Evolutionary conservation across 2,888 invertebrate genomes (phyloP).

Genomic region (Acanthococcus lagerstroemiae): DNA sequence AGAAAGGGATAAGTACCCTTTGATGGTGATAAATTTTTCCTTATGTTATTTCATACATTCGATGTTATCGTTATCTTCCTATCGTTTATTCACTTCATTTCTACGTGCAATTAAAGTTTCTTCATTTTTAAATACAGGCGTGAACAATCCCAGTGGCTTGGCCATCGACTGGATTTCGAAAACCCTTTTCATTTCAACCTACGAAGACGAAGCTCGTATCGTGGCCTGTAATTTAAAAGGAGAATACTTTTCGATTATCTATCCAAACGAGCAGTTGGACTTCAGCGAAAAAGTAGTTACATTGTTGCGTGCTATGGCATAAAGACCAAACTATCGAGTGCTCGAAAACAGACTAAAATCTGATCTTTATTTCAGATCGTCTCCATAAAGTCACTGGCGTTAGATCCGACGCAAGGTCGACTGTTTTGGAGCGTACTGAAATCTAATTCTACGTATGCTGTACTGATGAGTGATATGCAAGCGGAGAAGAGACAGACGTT

Average conservation of each 20-base stretch:
- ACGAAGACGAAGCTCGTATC: constrained; percentile 43
- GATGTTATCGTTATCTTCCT: background rate
- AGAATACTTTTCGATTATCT: constrained; percentile 52
- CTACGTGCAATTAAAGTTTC: background rate
- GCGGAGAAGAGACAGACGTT: constrained; percentile 49
- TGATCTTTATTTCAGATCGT: background rate
- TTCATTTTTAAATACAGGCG: constrained; percentile 39
- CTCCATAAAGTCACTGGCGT: constrained; percentile 46
- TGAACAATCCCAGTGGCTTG: constrained; percentile 56
- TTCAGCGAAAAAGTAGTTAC: background rate
- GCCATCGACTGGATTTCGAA: constrained; percentile 74
- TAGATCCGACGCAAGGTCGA: constrained; percentile 61
- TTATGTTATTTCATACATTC: no score
- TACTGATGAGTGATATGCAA: constrained; percentile 61
- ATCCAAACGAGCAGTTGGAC: constrained; percentile 32
- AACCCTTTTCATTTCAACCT: constrained; percentile 53
- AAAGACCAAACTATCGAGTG: no score
- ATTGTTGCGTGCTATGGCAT: background rate
- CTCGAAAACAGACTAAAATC: no score
- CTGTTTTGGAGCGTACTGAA: constrained; percentile 53
- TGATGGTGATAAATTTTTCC: no score
- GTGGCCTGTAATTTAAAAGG: constrained; percentile 61
- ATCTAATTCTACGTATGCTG: constrained; percentile 35
- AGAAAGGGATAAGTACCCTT: no score
- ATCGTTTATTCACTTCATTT: no score